Percentiles rank a stretch among this genome's conserved stretches.
phyloP scores from a whole-genome alignment of 2,888 invertebrate species.

The Leptopterna dolabrata region DNA sequence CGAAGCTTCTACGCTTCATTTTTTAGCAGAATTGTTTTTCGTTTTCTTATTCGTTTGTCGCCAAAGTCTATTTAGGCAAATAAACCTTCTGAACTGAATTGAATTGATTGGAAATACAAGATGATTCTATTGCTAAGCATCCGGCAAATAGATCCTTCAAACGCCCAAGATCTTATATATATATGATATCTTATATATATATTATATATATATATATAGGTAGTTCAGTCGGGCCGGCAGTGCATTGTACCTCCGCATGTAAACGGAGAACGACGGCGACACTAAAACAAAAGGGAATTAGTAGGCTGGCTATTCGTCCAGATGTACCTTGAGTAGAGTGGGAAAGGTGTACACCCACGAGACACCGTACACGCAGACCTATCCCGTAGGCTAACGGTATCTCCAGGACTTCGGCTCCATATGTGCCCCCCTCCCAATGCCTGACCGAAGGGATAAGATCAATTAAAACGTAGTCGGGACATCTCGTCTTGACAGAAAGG shows the following conservation, averaged over 20 bases:
- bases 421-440: not conserved
- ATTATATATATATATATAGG: too few species aligned
- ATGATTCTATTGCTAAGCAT: too few species aligned
- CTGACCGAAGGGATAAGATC: constrained; percentile 28
- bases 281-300: not conserved
- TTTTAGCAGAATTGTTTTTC: too few species aligned
- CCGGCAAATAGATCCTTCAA: too few species aligned
- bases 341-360: constrained; percentile 16
- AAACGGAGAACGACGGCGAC: not conserved
- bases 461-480: constrained; percentile 41
- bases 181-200: too few species aligned
- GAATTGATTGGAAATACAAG: too few species aligned
- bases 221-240: not conserved
- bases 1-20: too few species aligned
- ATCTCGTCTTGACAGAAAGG: constrained; percentile 5
- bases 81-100: too few species aligned
- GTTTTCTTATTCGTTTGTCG: too few species aligned
- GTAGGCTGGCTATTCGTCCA: not conserved
- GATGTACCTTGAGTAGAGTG: not conserved
- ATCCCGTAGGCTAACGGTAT: constrained; percentile 35
- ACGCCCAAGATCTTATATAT: too few species aligned
- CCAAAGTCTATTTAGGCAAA: too few species aligned
- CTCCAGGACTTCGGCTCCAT: not conserved
- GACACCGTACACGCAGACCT: not conserved
- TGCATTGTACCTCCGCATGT: not conserved